Evolutionary conservation across 2,888 invertebrate genomes (phyloP), one percentile per base, ranked within the genome.

Genomic region (Drosophila dives): DNA sequence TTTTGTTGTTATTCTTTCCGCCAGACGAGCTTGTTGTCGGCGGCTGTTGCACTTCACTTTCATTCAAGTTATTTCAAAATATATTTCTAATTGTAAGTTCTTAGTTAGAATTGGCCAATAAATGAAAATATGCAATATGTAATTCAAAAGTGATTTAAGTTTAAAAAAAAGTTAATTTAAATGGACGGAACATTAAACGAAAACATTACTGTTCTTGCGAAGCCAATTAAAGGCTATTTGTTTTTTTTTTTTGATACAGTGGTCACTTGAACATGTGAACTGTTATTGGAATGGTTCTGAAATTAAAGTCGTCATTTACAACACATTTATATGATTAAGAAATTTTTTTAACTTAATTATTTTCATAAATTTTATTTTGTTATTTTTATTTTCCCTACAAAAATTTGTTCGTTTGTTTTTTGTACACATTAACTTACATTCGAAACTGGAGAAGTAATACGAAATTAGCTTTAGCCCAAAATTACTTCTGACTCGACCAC

Each of bases 31-130:
- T 65, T 50, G 11, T 20, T 45, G 23, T 23, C 45, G 23, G 15
- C 48, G 23, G 40, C 49, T 56, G 50, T 67, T 81, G 62, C 72
- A 73, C 61, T 80, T 80, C 66, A 64, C 80, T 77, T 80, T 80
- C 59, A 54, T 67, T 42, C 23, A 56, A 67, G 65, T 53, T 53
- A 36, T 38, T 33, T 40, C 32, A n/a, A 53, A 60, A 54, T 50
- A 58, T 50, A 58, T 50, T 58, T 65, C 29, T 69, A 49, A 65
- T 56, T 65, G 58, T 59, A 38, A 51, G 51, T 70, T 17, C 49
- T 29, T n/a, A 32, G 29, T 50, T n/a, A 34, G 26, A 38, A n/a
- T n/a, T 60, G 15, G 2, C 45, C 7, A 12, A 26, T 26, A 11
- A 23, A 34, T n/a, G 12, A 23, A 42, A 23, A 12, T n/a, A 36